Conservation (phyloP, 2,797 vertebrate genomes). For the Pipistrellus kuhlii region DNA sequence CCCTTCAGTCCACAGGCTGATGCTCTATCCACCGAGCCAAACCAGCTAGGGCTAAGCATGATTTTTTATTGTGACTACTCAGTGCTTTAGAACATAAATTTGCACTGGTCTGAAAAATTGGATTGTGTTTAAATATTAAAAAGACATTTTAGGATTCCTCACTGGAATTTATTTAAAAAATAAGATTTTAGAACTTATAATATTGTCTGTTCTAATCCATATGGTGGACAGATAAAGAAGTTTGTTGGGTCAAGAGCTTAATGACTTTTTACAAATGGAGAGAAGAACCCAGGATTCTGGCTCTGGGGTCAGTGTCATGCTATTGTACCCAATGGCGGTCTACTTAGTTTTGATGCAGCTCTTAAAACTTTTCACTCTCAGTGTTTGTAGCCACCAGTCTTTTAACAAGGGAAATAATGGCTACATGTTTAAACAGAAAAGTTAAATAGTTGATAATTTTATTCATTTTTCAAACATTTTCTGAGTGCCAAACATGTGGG, state of each 20-base stretch:
- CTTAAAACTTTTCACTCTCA: background rate
- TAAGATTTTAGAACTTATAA: constrained; percentile 1
- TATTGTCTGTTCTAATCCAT: constrained; percentile 20
- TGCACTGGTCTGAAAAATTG: background rate
- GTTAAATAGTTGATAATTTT: background rate
- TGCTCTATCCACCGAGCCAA: too few relatives aligned
- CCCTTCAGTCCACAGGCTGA: too few relatives aligned
- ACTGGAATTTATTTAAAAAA: constrained; percentile 62
- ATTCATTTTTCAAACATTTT: constrained; percentile 22
- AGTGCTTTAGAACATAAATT: constrained; percentile 1
- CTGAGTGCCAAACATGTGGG: background rate
- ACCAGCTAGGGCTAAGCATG: too few relatives aligned
- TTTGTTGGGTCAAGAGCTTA: constrained; percentile 3
- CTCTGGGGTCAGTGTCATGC: background rate
- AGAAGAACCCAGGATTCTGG: background rate
- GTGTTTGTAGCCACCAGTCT: background rate
- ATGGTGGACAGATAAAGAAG: constrained; percentile 28
- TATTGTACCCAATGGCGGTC: background rate
- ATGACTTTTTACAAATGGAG: constrained; percentile 41
- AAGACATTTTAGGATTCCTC: constrained; percentile 57
- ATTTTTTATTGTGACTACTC: background rate
- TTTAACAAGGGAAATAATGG: background rate
- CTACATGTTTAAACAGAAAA: background rate
- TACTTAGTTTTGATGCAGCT: background rate
- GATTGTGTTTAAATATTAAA: constrained; percentile 67